Percentiles rank a stretch among this genome's conserved stretches.
Conservation (phyloP, 2,797 vertebrate genomes). For the Neosilurus mollespiculum region DNA sequence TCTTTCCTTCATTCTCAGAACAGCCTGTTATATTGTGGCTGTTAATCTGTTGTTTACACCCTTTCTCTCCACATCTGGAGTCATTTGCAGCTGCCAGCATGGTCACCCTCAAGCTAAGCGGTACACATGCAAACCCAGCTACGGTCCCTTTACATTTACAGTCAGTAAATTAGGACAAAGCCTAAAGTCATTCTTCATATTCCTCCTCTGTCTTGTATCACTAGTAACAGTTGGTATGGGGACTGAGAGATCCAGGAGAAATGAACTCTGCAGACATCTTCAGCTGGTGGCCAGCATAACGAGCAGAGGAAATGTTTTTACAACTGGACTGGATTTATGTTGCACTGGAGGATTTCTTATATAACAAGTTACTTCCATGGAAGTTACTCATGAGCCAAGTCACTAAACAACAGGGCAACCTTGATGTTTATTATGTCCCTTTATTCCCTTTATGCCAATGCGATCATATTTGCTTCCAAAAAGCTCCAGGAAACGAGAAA, state of each 20-base stretch:
- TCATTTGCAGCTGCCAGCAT: conserved; percentile 41
- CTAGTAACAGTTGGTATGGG: not conserved
- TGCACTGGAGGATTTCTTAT: conserved; percentile 46
- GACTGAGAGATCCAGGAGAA: conserved; percentile 24
- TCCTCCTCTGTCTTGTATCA: not conserved
- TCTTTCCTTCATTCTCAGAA: conserved; percentile 34
- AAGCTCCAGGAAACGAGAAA: not conserved
- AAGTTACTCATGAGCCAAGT: conserved; percentile 21
- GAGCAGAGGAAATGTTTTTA: conserved; percentile 55
- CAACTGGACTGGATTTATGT: conserved; percentile 56
- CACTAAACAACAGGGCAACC: conserved; percentile 22
- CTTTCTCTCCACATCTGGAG: conserved; percentile 54
- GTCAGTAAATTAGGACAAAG: conserved; percentile 28
- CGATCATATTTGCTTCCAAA: conserved; percentile 16
- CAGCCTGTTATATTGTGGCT: conserved; percentile 37
- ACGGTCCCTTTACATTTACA: conserved; percentile 26
- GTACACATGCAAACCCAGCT: conserved; percentile 25
- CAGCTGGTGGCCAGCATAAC: conserved; percentile 46
- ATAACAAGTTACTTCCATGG: conserved; percentile 37
- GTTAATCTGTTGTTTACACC: conserved; percentile 54
- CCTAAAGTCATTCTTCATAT: conserved; percentile 3
- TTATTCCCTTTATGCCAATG: conserved; percentile 10
- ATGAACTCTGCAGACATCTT: conserved; percentile 36
- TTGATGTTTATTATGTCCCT: conserved; percentile 8
- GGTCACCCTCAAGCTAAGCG: conserved; percentile 17